These are phyloP conservation scores for Kryptolebias marmoratus DNA, from an alignment of 2,113 vertebrate species.

Conservation along the genomic window DNA sequence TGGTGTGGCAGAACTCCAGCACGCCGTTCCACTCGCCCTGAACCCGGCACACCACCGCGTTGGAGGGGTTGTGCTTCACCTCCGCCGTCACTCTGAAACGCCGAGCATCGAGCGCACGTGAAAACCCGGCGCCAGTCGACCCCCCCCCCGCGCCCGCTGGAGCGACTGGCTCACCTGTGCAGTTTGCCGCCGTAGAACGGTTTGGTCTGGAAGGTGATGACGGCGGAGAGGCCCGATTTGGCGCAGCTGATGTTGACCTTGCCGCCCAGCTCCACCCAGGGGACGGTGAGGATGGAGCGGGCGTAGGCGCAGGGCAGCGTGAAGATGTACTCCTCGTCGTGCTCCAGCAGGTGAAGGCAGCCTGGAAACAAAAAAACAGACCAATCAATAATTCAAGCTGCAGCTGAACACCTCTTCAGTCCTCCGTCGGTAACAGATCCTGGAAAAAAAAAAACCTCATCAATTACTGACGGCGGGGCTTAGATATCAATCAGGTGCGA, in stretches of 20 bases:
- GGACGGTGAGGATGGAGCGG: conserved; percentile 97
- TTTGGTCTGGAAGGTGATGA: conserved; percentile 98
- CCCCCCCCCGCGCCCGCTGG: too few species aligned
- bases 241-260: conserved; percentile 92
- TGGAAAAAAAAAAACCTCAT: background rate
- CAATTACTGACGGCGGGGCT: background rate
- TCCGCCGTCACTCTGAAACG: conserved; percentile 89
- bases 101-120: too few species aligned
- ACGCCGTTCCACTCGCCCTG: conserved; percentile 97
- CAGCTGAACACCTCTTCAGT: background rate
- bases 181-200: conserved; percentile 97
- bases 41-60: conserved; percentile 89
- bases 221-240: conserved; percentile 93
- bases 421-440: background rate
- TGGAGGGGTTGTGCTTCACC: conserved; percentile 91
- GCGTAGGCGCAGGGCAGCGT: conserved; percentile 94
- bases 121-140: too few species aligned
- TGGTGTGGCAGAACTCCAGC: conserved; percentile 92
- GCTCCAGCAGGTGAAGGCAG: conserved; percentile 89
- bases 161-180: conserved; percentile 84
- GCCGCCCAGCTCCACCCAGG: conserved; percentile 97
- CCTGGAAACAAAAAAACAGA: conserved; percentile 74
- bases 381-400: background rate
- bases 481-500: background rate
- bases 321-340: conserved; percentile 94